A percentile compares a stretch with the other conserved stretches of the same genome.
phyloP scores from a whole-genome alignment of 2,113 vertebrate species.

The Mesoclemmys tuberculata region DNA sequence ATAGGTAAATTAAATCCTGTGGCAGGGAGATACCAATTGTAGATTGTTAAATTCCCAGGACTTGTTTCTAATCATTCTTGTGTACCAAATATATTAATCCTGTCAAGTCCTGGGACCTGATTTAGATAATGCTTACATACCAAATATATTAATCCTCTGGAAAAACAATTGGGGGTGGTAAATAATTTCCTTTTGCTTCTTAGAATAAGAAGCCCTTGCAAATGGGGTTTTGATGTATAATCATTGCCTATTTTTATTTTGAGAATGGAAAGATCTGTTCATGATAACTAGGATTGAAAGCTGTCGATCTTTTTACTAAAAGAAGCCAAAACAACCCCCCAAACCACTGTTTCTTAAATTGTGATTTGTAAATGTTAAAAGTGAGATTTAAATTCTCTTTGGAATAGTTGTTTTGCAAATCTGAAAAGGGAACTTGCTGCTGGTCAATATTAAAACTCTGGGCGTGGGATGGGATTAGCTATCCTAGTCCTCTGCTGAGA shows the following conservation, averaged over 20 bases:
- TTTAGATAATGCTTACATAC: background rate
- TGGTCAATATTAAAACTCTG: slow-evolving; percentile 16
- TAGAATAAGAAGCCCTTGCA: background rate
- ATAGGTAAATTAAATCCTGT: background rate
- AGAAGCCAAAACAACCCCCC: background rate
- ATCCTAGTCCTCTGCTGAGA: background rate
- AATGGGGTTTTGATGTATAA: background rate
- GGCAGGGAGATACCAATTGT: background rate
- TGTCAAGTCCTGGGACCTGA: background rate
- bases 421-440: slow-evolving; percentile 16
- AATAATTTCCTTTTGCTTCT: slow-evolving; percentile 3
- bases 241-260: background rate
- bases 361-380: background rate
- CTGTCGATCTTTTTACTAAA: background rate
- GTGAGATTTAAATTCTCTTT: slow-evolving; percentile 11
- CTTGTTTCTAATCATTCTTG: background rate
- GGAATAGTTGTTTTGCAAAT: slow-evolving; percentile 36
- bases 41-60: background rate
- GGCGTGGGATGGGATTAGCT: background rate
- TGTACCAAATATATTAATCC: background rate
- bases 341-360: background rate
- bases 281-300: slow-evolving; percentile 3
- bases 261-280: background rate
- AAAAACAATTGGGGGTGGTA: background rate
- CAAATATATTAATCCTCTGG: background rate